These are phyloP conservation scores for Sebastes matsubarae DNA, from an alignment of 2,797 vertebrate species.

Conservation along the genomic window DNA sequence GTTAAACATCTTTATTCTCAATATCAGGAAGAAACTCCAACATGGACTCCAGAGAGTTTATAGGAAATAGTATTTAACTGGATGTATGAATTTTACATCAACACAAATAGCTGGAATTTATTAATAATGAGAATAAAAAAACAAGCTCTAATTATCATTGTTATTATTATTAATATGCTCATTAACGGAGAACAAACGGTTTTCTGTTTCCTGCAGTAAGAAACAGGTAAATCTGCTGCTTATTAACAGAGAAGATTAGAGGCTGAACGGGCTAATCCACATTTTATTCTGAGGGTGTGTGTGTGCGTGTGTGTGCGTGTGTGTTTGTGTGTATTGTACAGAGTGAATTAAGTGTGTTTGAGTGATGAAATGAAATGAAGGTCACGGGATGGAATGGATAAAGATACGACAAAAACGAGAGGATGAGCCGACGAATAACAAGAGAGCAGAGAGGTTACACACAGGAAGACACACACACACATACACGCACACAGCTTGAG, in stretches of 20 bases:
- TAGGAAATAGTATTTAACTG: no score
- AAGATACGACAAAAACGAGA: neutral
- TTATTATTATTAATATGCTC: neutral
- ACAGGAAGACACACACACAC: neutral
- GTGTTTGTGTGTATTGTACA: neutral
- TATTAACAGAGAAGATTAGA: constrained; percentile 2
- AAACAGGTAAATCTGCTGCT: constrained; percentile 20
- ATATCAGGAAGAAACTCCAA: no score
- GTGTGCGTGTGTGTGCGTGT: neutral
- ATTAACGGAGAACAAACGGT: neutral
- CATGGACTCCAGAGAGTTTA: neutral
- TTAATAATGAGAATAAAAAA: neutral
- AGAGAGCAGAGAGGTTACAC: neutral
- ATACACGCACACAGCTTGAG: neutral
- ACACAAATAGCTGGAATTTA: neutral
- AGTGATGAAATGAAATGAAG: neutral
- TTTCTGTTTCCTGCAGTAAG: neutral
- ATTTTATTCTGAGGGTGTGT: neutral
- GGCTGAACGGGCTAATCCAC: constrained; percentile 26
- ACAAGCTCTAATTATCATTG: neutral
- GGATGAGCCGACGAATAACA: neutral
- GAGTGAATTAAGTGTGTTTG: neutral
- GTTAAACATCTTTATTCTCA: no score
- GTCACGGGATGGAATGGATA: neutral
- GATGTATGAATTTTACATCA: neutral